Percentiles rank a stretch among this genome's conserved stretches.
Conservation (phyloP, 2,113 vertebrate genomes). For the Paramisgurnus dabryanus region DNA sequence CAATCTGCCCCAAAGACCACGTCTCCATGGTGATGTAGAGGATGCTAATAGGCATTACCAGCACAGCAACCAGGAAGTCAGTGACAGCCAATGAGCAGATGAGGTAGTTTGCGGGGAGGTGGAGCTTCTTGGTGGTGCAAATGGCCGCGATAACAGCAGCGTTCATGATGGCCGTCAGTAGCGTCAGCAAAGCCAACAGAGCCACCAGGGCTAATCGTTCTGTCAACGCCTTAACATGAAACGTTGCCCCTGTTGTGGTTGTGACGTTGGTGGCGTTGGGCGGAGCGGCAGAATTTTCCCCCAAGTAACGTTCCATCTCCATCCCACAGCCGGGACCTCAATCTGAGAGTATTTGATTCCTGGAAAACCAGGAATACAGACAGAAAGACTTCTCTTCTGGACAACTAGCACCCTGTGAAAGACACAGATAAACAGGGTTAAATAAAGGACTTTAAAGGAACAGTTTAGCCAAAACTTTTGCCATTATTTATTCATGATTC, state of each 20-base stretch:
- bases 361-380: neutral
- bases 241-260: conserved; percentile 62
- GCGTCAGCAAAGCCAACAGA: conserved; percentile 77
- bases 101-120: conserved; percentile 88
- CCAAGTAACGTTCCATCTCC: conserved; percentile 57
- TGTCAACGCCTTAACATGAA: conserved; percentile 64
- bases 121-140: conserved; percentile 86
- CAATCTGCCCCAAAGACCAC: conserved; percentile 83
- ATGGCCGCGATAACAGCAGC: conserved; percentile 84
- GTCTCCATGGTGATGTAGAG: conserved; percentile 82
- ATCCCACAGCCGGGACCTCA: conserved; percentile 6
- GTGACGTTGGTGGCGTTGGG: conserved; percentile 85
- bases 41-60: conserved; percentile 90
- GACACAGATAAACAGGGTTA: neutral
- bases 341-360: neutral
- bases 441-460: no score
- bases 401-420: conserved; percentile 5
- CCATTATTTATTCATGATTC: no score
- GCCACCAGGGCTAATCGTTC: conserved; percentile 79
- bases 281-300: conserved; percentile 58
- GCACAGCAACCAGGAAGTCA: conserved; percentile 84
- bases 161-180: conserved; percentile 81
- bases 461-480: no score
- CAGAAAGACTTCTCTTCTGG: neutral
- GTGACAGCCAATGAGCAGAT: conserved; percentile 90